A percentile compares a stretch with the other conserved stretches of the same genome.
These are phyloP conservation scores for Caenorhabditis elegans DNA, from an alignment of 1,140 invertebrate species.

Conservation along the genomic window DNA sequence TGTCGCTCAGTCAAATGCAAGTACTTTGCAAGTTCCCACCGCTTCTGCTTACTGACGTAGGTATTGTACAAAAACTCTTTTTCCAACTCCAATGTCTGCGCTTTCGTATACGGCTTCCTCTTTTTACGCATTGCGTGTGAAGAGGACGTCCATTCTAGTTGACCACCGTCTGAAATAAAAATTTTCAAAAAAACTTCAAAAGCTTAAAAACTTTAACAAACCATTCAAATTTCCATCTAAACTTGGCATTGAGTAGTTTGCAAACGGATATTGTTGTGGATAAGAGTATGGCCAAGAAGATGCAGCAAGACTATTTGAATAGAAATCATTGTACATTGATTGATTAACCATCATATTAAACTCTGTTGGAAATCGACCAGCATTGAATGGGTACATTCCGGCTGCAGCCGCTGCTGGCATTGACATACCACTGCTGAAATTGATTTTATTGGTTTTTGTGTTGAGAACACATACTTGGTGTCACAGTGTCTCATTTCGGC, in stretches of 20 bases:
- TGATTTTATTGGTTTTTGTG: background rate
- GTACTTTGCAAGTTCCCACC: slow-evolving; percentile 90
- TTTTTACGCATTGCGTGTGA: background rate
- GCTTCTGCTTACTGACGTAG: slow-evolving; percentile 93
- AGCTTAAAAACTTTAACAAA: background rate
- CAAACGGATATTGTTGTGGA: slow-evolving; percentile 2
- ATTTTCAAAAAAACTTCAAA: no score
- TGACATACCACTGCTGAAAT: background rate
- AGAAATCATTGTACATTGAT: background rate
- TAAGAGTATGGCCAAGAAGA: background rate
- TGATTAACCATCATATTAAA: background rate
- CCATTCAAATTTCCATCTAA: slow-evolving; percentile 15
- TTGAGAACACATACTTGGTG: no score
- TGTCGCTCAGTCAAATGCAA: slow-evolving; percentile 89
- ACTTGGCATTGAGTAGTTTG: background rate
- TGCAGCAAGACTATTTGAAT: background rate
- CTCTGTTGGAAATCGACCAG: background rate
- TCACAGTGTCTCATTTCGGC: no score
- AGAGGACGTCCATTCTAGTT: slow-evolving; percentile 2
- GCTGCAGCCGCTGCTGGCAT: background rate
- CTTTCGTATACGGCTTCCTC: slow-evolving; percentile 1
- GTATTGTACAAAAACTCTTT: slow-evolving; percentile 95
- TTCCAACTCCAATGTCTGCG: slow-evolving; percentile 88
- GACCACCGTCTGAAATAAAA: background rate
- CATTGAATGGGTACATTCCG: slow-evolving; percentile 14